Conservation (phyloP, 2,797 vertebrate genomes). For the Catharus ustulatus region DNA sequence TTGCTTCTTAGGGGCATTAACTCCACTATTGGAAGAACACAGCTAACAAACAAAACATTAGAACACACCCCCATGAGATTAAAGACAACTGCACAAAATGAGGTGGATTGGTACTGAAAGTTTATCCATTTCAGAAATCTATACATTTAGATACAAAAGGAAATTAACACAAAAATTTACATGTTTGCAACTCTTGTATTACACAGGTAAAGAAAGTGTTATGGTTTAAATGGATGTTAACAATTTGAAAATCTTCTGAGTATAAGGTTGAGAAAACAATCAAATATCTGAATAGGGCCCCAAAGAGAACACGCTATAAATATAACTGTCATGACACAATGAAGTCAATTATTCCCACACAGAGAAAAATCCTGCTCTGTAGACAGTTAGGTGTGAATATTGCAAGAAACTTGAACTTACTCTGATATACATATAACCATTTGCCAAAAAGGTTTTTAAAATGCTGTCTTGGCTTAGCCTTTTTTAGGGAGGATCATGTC, state of each 20-base stretch:
- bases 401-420: neutral
- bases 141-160: constrained; percentile 31
- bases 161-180: constrained; percentile 31
- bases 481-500: neutral
- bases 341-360: neutral
- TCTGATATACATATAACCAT: neutral
- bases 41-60: neutral
- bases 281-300: neutral
- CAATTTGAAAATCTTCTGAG: neutral
- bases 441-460: neutral
- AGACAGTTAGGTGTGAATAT: neutral
- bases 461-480: neutral
- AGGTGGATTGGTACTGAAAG: neutral
- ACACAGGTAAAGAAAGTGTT: constrained; percentile 14
- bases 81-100: neutral
- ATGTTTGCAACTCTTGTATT: constrained; percentile 19
- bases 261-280: neutral
- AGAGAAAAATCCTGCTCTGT: neutral
- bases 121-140: constrained; percentile 43
- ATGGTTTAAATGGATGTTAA: neutral
- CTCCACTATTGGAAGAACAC: neutral
- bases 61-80: neutral
- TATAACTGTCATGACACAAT: neutral
- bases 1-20: neutral
- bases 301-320: neutral